These are phyloP conservation scores for Disparrhopalites patrizii DNA, from an alignment of 2,888 invertebrate species.

Conservation along the genomic window DNA sequence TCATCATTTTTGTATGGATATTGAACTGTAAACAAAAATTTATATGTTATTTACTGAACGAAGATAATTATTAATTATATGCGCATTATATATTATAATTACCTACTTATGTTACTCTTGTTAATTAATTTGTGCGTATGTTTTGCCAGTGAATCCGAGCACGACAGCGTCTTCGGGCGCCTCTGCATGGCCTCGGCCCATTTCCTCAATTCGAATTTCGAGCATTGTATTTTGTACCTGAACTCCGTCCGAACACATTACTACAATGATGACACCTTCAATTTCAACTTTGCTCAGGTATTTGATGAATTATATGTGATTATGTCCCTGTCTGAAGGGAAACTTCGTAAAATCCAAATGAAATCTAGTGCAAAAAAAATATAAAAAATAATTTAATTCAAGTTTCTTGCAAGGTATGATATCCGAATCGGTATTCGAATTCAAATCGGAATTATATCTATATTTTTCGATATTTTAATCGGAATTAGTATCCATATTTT, in stretches of 20 bases:
- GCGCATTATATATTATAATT: too few relatives aligned
- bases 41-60: too few relatives aligned
- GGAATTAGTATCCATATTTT: too few relatives aligned
- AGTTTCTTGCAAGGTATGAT: too few relatives aligned
- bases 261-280: conserved; percentile 80
- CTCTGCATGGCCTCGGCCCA: conserved; percentile 98
- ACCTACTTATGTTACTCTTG: too few relatives aligned
- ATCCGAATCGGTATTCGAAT: too few relatives aligned
- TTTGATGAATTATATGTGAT: neutral
- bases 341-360: neutral
- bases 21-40: too few relatives aligned
- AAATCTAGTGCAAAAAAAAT: too few relatives aligned
- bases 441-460: too few relatives aligned
- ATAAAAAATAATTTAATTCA: too few relatives aligned
- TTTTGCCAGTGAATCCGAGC: conserved; percentile 72
- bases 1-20: too few relatives aligned
- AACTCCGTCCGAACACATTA: conserved; percentile 97
- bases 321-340: neutral
- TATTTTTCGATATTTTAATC: too few relatives aligned
- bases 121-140: neutral
- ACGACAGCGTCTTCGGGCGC: conserved; percentile 94
- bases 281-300: conserved; percentile 79
- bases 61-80: neutral
- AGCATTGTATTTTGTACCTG: conserved; percentile 92
- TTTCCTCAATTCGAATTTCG: conserved; percentile 90